Evolutionary conservation across 1,140 invertebrate species (phyloP).

Genomic region (Lethrus apterus): DNA sequence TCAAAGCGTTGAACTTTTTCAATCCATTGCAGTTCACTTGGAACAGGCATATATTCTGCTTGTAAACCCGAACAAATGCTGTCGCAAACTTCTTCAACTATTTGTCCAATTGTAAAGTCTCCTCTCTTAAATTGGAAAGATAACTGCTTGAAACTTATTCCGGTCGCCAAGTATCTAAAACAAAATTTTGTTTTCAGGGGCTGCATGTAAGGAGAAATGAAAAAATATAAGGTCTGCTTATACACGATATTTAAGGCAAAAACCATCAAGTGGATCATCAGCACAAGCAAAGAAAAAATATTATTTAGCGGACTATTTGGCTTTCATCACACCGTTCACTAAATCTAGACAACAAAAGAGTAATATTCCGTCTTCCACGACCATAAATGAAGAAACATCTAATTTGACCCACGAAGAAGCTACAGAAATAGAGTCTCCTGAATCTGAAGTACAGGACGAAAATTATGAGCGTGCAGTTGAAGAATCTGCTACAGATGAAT

Average conservation of each 20-base stretch:
- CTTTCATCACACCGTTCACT: too few relatives aligned
- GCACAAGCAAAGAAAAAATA: not conserved
- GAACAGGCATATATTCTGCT: not conserved
- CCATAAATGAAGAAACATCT: too few relatives aligned
- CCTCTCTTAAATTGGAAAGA: not conserved
- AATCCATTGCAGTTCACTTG: not conserved
- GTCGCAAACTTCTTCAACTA: not conserved
- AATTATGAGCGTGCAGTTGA: too few relatives aligned
- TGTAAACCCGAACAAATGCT: not conserved
- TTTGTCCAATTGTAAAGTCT: not conserved
- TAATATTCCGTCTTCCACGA: too few relatives aligned
- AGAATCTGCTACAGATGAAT: too few relatives aligned
- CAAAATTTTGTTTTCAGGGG: not conserved
- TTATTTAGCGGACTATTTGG: too few relatives aligned
- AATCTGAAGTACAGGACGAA: too few relatives aligned
- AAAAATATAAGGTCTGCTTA: constrained; percentile 3
- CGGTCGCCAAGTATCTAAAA: not conserved
- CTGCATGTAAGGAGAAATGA: not conserved
- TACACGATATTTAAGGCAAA: too few relatives aligned
- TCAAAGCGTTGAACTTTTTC: not conserved
- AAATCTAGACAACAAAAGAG: too few relatives aligned
- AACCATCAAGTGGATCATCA: not conserved
- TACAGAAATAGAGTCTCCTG: too few relatives aligned
- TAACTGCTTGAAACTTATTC: not conserved
- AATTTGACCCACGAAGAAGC: too few relatives aligned